Evolutionary conservation across 2,888 invertebrate genomes (phyloP).

Genomic region (Drosophila paracracens): DNA sequence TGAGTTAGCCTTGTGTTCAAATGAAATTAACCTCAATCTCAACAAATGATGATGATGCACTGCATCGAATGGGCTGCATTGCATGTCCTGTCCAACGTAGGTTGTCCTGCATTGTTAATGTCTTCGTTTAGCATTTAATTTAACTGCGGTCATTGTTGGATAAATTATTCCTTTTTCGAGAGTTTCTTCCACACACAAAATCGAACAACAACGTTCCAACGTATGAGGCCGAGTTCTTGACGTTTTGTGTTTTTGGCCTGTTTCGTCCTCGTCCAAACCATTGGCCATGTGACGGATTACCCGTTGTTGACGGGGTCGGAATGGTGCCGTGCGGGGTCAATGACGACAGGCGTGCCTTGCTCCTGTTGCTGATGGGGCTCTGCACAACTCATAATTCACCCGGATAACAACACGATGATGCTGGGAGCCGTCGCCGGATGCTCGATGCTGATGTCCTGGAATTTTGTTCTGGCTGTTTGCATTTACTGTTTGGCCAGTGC

Average conservation of each 20-base stretch:
- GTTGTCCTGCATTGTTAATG: conserved; percentile 75
- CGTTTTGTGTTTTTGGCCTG: conserved; percentile 10
- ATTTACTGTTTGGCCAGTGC: conserved; percentile 48
- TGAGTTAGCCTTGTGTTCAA: conserved; percentile 6
- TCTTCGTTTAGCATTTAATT: conserved; percentile 82
- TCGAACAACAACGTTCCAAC: conserved; percentile 7
- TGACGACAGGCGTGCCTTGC: conserved; percentile 48
- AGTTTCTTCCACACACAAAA: conserved; percentile 41
- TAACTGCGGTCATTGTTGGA: conserved; percentile 72
- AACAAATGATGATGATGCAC: conserved; percentile 13
- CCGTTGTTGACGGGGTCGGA: conserved; percentile 14
- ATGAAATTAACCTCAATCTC: conserved; percentile 40
- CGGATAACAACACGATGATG: conserved; percentile 62
- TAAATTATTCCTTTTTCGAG: conserved; percentile 61
- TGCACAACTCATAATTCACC: conserved; percentile 76
- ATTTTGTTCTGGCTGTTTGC: conserved; percentile 41
- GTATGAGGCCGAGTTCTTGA: conserved; percentile 24
- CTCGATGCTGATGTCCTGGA: conserved; percentile 5
- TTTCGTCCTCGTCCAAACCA: conserved; percentile 20
- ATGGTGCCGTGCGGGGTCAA: conserved; percentile 16
- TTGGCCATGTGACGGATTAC: conserved; percentile 60
- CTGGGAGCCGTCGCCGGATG: background rate
- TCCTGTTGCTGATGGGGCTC: conserved; percentile 51
- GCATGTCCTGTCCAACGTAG: conserved; percentile 15
- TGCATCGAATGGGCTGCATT: conserved; percentile 28